Evolutionary conservation across 2,888 invertebrate species (phyloP), one percentile per base, ranked within the genome.

Genomic region (Dicranocentrus wangi): DNA sequence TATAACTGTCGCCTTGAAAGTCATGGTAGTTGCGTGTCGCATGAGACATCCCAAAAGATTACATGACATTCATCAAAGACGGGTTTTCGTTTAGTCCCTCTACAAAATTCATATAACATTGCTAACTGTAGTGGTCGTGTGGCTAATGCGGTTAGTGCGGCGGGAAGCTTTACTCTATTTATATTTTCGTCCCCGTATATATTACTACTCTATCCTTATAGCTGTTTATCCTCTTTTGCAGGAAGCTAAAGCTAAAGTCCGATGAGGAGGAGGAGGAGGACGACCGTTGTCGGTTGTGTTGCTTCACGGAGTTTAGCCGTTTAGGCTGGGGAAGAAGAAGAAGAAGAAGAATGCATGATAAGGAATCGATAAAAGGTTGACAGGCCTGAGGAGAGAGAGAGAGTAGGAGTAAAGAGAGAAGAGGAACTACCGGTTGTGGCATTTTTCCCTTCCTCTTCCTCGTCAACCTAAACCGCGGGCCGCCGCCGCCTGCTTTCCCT

Each of bases 21-120:
- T 73, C 65, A 53, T 70, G 25, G 17, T 55, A 60, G 69, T 60
- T 77, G 68, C 76, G 69, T 77, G 76, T 61, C 60, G 60, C 68
- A 65, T 25, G 43, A 68, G 76, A 58, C 68, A 78, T 63, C 69
- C 77, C 63, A 51, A 63, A 78, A 70, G 77, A 78, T 78, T 78
- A 78, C 63, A 78, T 78, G 77, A 70, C 77, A 78, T 78, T 78
- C 69, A 70, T 78, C 77, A 78, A 73, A 73, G 73, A 73, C 42
- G 65, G 66, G 17, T 55, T 42, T 61, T 68, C 8, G 66, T 68
- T 68, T 58, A 5, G 43, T 27, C 39, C 27, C 10, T 58, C 8
- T n/a, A 51, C 1, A 17, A 51, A 17, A 47, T n/a, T 47, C 17
- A n/a, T 51, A 51, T 51, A 51, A 5, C 25, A 25, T 25, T 58